Evolutionary conservation across 2,888 invertebrate species (phyloP).

Genomic region (Ophraella communa): DNA sequence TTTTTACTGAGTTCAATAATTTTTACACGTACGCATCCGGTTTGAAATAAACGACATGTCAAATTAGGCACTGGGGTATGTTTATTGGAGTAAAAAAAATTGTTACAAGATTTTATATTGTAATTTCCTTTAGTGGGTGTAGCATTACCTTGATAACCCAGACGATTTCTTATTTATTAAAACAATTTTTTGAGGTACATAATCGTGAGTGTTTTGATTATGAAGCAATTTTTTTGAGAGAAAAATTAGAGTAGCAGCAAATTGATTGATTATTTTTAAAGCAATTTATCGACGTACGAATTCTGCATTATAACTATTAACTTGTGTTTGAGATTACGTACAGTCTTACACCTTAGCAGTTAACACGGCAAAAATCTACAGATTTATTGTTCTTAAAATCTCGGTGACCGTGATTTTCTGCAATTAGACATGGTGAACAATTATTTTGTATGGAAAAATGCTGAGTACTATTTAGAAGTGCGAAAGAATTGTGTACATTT

Average conservation of each 20-base stretch:
- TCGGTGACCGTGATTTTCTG: too few relatives aligned
- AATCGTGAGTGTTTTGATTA: constrained; percentile 14
- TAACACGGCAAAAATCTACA: neutral
- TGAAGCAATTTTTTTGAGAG: constrained; percentile 4
- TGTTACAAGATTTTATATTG: constrained; percentile 17
- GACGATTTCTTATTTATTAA: constrained; percentile 8
- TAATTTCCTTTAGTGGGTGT: constrained; percentile 36
- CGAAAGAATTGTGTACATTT: too few relatives aligned
- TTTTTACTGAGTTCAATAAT: constrained; percentile 36
- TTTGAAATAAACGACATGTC: constrained; percentile 36
- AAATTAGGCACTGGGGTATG: constrained; percentile 44
- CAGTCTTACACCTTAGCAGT: too few relatives aligned
- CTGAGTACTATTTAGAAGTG: too few relatives aligned
- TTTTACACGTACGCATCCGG: constrained; percentile 35
- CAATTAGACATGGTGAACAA: too few relatives aligned
- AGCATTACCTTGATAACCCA: constrained; percentile 23
- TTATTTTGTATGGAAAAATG: too few relatives aligned
- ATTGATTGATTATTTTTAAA: neutral
- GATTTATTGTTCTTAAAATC: too few relatives aligned
- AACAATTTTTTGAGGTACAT: constrained; percentile 6
- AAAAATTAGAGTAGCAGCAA: neutral
- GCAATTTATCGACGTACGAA: neutral
- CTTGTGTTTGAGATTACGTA: too few relatives aligned
- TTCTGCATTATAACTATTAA: too few relatives aligned
- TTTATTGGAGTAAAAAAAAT: constrained; percentile 34